A percentile compares a stretch with the other conserved stretches of the same genome.
phyloP scores from a whole-genome alignment of 2,797 vertebrate genomes.

The Catharus ustulatus region DNA sequence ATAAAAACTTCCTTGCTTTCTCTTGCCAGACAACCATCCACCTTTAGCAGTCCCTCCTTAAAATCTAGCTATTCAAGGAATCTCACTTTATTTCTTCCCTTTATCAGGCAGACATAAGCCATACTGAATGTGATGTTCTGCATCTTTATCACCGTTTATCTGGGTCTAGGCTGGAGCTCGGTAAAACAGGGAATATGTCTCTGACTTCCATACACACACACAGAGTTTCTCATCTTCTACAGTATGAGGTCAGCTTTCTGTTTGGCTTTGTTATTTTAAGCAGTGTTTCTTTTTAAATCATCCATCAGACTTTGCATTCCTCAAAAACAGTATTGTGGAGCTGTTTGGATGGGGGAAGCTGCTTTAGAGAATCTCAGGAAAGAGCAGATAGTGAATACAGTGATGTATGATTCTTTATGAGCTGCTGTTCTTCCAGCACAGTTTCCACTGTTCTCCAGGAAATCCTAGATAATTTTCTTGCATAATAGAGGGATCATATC shows the following conservation, averaged over 20 bases:
- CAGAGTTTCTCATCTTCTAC: not conserved
- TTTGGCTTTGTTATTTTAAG: slow-evolving; percentile 15
- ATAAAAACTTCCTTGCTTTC: not conserved
- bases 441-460: not conserved
- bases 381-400: not conserved
- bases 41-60: not conserved
- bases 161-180: not conserved
- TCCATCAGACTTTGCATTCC: not conserved
- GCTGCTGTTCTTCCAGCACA: not conserved
- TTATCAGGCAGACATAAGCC: slow-evolving; percentile 31
- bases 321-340: not conserved
- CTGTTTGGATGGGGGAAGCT: not conserved
- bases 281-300: not conserved
- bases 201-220: not conserved
- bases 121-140: not conserved
- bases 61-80: slow-evolving; percentile 31
- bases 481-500: not conserved
- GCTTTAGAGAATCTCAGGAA: not conserved
- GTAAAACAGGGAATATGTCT: not conserved
- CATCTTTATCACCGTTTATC: not conserved
- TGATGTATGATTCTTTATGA: not conserved
- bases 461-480: slow-evolving; percentile 6
- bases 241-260: not conserved
- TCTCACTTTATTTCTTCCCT: slow-evolving; percentile 32
- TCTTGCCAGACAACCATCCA: not conserved